Evolutionary conservation across 2,797 vertebrate species (phyloP), one percentile per base, ranked within the genome.

Genomic region (Xenops minutus): DNA sequence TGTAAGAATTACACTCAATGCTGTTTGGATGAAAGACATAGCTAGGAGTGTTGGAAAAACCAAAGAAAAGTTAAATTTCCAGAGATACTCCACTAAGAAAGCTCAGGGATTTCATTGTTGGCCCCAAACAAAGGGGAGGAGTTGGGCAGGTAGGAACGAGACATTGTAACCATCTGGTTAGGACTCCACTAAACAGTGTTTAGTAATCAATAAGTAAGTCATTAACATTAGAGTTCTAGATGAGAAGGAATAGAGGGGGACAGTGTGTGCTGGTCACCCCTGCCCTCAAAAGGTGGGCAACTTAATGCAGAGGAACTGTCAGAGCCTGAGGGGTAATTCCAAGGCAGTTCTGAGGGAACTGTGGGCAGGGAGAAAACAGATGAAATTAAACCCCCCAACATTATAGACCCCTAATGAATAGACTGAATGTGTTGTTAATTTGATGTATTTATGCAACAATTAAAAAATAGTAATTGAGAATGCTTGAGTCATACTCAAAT

Each of bases 381-480:
- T 66, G 9, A 44, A 76, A 41, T 39, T 1, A 0, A 4, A 34
- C 46, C 21, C 2, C 0, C 0, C 10, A n/a, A 4, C 30, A 3
- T 48, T 85, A 15, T 8, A 54, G 19, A 46, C 13, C 6, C 13
- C 5, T 52, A 80, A 24, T 30, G 12, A 71, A 72, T 46, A 55
- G 5, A 11, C 4, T 73, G 30, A 55, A 37, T 44, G 16, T 76
- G 23, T 1, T 74, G 92, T 85, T 58, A 2, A 29, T 85, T 80
- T 83, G 21, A 43, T 54, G 12, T 51, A n/a, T 91, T 85, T 91
- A 30, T 36, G 24, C 80, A 91, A 44, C 32, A 87, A 46, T 89
- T 89, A 44, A 74, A 74, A 74, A 58, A 27, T 43, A 63, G 1
- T 83, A 39, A 43, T 83, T 74, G n/a, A 58, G 41, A 51, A 56